phyloP scores from a whole-genome alignment of 2,888 invertebrate species.

The Aleiodes leptofemur region DNA sequence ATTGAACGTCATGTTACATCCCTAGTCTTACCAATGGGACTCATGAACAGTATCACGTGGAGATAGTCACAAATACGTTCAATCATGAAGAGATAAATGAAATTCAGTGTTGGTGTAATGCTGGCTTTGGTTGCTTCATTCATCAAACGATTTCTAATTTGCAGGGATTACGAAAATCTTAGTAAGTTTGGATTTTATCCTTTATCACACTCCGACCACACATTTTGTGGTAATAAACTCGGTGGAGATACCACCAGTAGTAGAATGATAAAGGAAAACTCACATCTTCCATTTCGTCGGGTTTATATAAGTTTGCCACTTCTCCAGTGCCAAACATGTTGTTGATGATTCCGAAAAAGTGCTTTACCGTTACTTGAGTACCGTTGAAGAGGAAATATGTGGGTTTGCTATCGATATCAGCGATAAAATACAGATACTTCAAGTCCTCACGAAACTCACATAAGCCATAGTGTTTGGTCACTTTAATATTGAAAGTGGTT shows the following conservation, averaged over 20 bases:
- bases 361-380: too few species aligned
- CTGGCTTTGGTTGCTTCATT: constrained; percentile 79
- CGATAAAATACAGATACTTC: constrained; percentile 83
- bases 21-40: constrained; percentile 92
- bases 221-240: not conserved
- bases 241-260: too few species aligned
- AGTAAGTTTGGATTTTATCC: constrained; percentile 11
- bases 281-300: too few species aligned
- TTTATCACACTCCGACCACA: too few species aligned
- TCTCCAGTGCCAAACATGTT: too few species aligned
- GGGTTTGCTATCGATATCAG: too few species aligned
- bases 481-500: constrained; percentile 85
- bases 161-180: constrained; percentile 46
- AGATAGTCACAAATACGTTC: constrained; percentile 85
- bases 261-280: too few species aligned
- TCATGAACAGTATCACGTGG: constrained; percentile 91
- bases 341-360: too few species aligned
- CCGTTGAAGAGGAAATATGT: too few species aligned
- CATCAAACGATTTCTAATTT: constrained; percentile 80
- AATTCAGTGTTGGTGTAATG: constrained; percentile 81
- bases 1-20: too few species aligned
- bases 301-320: too few species aligned
- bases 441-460: constrained; percentile 89
- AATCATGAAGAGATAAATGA: constrained; percentile 85
- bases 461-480: constrained; percentile 86